Conservation (phyloP, 2,113 vertebrate species). For the Rissa tridactyla region DNA sequence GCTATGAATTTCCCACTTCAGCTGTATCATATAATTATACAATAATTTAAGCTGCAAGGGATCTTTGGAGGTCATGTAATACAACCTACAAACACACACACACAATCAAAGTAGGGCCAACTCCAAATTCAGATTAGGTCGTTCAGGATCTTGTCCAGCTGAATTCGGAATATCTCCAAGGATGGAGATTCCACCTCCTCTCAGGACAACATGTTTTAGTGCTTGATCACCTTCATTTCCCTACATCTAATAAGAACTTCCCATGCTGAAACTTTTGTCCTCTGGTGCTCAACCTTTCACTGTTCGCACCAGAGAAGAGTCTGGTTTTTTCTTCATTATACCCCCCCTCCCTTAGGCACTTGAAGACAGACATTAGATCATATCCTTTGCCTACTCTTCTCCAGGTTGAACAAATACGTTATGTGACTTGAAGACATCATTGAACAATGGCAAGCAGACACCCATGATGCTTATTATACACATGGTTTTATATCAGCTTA, state of each 20-base stretch:
- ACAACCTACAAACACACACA: background rate
- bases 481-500: background rate
- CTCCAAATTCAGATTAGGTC: background rate
- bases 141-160: background rate
- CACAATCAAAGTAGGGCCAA: background rate
- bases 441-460: background rate
- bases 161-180: background rate
- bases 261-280: background rate
- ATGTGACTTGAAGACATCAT: background rate
- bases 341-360: background rate
- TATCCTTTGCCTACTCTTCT: background rate
- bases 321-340: background rate
- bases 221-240: background rate
- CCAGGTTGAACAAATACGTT: background rate
- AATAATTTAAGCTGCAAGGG: background rate
- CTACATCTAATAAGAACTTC: background rate
- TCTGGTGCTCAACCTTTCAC: background rate
- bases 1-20: slow-evolving; percentile 10
- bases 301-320: background rate
- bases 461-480: background rate
- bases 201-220: background rate
- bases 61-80: background rate
- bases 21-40: background rate
- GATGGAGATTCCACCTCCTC: background rate
- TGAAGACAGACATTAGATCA: background rate